phyloP scores from a whole-genome alignment of 1,140 invertebrate genomes.

The Dreissena polymorpha region DNA sequence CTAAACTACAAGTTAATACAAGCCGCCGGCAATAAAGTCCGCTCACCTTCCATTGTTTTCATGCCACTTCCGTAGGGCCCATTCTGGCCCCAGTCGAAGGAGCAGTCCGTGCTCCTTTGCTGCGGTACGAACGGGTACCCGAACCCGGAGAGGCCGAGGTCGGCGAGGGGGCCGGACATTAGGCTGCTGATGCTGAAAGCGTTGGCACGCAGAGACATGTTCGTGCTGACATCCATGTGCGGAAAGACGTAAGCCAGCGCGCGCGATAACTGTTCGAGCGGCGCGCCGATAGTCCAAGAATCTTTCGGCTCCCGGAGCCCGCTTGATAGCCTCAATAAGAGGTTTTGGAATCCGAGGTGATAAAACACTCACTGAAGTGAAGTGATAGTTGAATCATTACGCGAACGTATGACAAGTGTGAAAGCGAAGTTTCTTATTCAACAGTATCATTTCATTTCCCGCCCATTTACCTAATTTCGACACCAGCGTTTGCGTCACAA shows the following conservation, averaged over 20 bases:
- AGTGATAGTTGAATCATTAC: conserved; percentile 37
- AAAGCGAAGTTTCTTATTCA: conserved; percentile 2
- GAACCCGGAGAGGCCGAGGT: conserved; percentile 48
- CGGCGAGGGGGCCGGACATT: conserved; percentile 50
- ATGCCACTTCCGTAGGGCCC: conserved; percentile 59
- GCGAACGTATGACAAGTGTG: conserved; percentile 12
- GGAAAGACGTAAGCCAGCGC: conserved; percentile 22
- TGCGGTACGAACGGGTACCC: conserved; percentile 59
- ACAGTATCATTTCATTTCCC: conserved; percentile 7
- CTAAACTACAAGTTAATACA: too few relatives aligned
- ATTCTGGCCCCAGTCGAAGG: conserved; percentile 68
- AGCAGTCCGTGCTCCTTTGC: conserved; percentile 69
- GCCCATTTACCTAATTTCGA: background rate
- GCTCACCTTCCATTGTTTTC: conserved; percentile 72
- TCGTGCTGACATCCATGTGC: conserved; percentile 46
- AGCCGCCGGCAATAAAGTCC: too few relatives aligned
- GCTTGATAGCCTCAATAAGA: conserved; percentile 17
- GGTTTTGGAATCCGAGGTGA: conserved; percentile 37
- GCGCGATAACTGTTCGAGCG: conserved; percentile 19
- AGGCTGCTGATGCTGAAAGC: conserved; percentile 51
- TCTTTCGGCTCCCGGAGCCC: conserved; percentile 3
- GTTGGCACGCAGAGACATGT: conserved; percentile 53
- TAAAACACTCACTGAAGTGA: conserved; percentile 29
- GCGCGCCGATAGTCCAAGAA: conserved; percentile 24
- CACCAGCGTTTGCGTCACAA: conserved; percentile 27